Conservation (phyloP, 2,797 vertebrate species). For the Eidolon dupreanum region DNA sequence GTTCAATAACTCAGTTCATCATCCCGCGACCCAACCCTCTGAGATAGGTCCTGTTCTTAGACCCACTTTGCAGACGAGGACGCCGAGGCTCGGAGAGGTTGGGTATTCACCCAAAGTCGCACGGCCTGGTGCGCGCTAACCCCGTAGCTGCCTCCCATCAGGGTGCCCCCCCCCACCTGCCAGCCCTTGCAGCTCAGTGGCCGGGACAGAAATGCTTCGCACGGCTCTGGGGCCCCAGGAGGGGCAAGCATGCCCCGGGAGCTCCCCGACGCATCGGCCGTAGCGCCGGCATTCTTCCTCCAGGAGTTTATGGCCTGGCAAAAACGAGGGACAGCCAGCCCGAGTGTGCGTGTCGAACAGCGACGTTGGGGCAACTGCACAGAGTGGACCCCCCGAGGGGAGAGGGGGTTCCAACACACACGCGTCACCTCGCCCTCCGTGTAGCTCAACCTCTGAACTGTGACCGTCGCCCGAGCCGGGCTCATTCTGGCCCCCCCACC, state of each 20-base stretch:
- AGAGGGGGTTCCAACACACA: background rate
- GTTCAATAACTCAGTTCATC: constrained; percentile 58
- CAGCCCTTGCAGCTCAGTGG: constrained; percentile 69
- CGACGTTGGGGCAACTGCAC: constrained; percentile 31
- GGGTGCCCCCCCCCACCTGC: background rate
- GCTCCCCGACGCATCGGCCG: constrained; percentile 64
- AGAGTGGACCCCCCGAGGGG: background rate
- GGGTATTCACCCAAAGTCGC: background rate
- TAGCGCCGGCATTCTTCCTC: constrained; percentile 74
- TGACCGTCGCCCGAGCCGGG: fast-evolving
- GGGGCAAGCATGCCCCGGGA: constrained; percentile 66
- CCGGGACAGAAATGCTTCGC: constrained; percentile 77
- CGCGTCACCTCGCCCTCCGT: fast-evolving
- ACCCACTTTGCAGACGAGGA: background rate
- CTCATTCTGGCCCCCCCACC: background rate
- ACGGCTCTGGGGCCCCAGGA: constrained; percentile 58
- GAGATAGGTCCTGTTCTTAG: background rate
- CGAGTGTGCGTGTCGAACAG: background rate
- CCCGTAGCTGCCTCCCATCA: fast-evolving
- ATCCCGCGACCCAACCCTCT: background rate
- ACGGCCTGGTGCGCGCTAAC: background rate
- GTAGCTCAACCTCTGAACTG: background rate
- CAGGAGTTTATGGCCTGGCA: constrained; percentile 76
- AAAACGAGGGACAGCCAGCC: constrained; percentile 58
- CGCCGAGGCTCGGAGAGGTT: background rate